phyloP scores from a whole-genome alignment of 2,888 invertebrate species.

The Drosophila bunnanda region DNA sequence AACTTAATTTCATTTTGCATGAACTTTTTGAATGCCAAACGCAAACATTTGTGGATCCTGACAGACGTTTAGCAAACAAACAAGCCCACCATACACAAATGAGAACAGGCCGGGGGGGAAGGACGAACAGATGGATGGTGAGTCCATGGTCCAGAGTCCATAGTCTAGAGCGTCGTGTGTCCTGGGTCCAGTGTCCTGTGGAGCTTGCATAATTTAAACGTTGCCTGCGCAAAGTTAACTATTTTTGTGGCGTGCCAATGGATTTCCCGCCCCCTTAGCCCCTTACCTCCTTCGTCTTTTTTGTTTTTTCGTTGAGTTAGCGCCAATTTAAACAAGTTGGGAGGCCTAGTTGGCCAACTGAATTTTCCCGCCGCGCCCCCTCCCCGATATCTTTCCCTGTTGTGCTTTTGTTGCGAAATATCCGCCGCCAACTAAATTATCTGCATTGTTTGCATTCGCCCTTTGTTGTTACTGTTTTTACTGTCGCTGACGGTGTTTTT shows the following conservation, averaged over 20 bases:
- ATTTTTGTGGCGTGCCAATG: slow-evolving; percentile 66
- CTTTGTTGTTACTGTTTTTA: slow-evolving; percentile 49
- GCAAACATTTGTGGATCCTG: slow-evolving; percentile 52
- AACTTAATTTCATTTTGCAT: slow-evolving; percentile 63
- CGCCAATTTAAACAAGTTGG: slow-evolving; percentile 69
- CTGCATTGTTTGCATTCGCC: slow-evolving; percentile 74
- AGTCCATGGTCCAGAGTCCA: slow-evolving; percentile 38
- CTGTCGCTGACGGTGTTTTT: too few species aligned
- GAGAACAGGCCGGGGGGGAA: neutral
- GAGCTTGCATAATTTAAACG: slow-evolving; percentile 76
- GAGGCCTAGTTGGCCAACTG: slow-evolving; percentile 36
- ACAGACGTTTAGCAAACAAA: slow-evolving; percentile 73
- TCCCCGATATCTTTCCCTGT: slow-evolving; percentile 15
- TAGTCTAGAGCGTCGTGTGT: slow-evolving; percentile 45
- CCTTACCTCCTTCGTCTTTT: neutral
- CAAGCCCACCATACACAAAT: slow-evolving; percentile 14
- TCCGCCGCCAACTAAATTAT: slow-evolving; percentile 74
- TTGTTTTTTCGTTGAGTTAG: slow-evolving; percentile 43
- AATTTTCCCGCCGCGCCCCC: slow-evolving; percentile 13
- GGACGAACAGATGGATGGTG: neutral
- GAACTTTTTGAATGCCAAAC: slow-evolving; percentile 67
- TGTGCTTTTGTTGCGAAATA: slow-evolving; percentile 55
- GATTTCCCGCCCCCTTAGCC: slow-evolving; percentile 48
- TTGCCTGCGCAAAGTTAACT: slow-evolving; percentile 70
- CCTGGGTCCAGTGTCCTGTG: slow-evolving; percentile 48